phyloP scores from a whole-genome alignment of 2,797 vertebrate species.

The Cichlasoma orientale region DNA sequence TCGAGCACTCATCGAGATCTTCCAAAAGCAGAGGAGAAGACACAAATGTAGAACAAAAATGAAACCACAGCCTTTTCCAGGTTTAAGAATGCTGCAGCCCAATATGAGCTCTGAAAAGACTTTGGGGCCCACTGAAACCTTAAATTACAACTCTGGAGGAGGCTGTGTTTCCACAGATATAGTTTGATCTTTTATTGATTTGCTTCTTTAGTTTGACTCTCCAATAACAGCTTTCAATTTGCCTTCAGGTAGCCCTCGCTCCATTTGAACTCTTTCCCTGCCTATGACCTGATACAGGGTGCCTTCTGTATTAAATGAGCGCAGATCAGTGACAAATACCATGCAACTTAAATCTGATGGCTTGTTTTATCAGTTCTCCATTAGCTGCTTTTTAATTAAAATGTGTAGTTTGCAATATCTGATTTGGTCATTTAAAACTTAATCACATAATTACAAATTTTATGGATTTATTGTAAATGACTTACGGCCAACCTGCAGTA shows the following conservation, averaged over 20 bases:
- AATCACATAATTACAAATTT: not conserved
- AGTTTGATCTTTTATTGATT: not conserved
- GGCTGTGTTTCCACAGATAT: not conserved
- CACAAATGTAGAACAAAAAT: not conserved
- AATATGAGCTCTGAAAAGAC: not conserved
- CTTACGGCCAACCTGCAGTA: not conserved
- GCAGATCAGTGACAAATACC: not conserved
- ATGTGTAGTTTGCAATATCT: not conserved
- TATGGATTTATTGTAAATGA: not conserved
- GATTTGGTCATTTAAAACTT: not conserved
- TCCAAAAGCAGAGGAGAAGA: conserved; percentile 3
- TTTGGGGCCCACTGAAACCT: not conserved
- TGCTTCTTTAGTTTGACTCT: not conserved
- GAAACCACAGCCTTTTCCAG: not conserved
- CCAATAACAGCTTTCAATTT: too few species aligned
- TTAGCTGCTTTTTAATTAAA: not conserved
- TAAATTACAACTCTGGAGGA: not conserved
- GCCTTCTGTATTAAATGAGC: not conserved
- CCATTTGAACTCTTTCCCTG: not conserved
- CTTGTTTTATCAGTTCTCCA: not conserved
- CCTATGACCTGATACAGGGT: not conserved
- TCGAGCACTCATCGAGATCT: conserved; percentile 98
- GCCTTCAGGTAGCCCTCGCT: not conserved
- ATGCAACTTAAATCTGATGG: not conserved
- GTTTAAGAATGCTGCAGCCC: not conserved